Conservation (phyloP, 2,113 vertebrate genomes). For the Anarhynchus alexandrinus region DNA sequence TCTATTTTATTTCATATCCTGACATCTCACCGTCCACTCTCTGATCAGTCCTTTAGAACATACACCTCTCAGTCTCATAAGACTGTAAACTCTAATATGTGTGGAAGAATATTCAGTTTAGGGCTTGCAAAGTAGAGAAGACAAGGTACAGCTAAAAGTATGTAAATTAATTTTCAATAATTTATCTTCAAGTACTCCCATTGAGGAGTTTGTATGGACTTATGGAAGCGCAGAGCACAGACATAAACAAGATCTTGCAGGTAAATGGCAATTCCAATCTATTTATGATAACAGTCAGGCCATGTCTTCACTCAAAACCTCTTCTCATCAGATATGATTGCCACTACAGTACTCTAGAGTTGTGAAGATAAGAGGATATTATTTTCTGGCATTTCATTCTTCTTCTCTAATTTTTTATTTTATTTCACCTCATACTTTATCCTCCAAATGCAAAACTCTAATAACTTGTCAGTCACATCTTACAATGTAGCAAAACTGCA, state of each 20-base stretch:
- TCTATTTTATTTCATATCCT: background rate
- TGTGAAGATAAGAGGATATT: background rate
- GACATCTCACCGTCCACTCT: too few species aligned
- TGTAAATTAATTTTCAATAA: background rate
- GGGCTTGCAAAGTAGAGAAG: background rate
- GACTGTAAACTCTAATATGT: background rate
- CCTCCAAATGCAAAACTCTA: background rate
- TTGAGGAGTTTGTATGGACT: background rate
- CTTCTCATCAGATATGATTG: background rate
- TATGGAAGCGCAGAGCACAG: background rate
- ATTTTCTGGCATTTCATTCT: background rate
- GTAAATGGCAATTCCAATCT: background rate
- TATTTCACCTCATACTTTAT: background rate
- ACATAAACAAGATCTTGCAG: background rate
- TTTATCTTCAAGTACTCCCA: background rate
- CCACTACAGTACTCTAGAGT: background rate
- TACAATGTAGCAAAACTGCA: background rate
- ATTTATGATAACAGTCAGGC: background rate
- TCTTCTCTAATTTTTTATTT: slow-evolving; percentile 4
- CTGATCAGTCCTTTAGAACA: background rate
- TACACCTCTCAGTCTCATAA: background rate
- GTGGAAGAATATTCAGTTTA: background rate
- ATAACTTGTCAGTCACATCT: background rate
- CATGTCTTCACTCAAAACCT: background rate
- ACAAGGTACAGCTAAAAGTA: background rate